These are phyloP conservation scores for Neodon shergylaensis DNA, from an alignment of 2,113 vertebrate genomes.

Conservation along the genomic window DNA sequence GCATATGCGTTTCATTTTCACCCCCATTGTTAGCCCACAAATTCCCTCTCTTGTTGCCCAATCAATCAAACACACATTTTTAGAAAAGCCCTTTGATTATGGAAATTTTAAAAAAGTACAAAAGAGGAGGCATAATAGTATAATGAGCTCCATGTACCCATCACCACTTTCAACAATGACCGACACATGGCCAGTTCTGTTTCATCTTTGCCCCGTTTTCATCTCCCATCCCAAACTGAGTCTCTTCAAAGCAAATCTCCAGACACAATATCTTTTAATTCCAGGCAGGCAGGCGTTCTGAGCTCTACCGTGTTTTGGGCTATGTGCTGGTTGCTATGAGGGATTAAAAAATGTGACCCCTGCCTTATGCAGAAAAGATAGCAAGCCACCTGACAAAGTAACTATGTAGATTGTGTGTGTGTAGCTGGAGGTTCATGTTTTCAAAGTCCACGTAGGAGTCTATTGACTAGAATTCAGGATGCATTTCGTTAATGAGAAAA, in stretches of 20 bases:
- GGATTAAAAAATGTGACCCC: neutral
- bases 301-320: neutral
- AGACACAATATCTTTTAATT: slow-evolving; percentile 48
- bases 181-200: slow-evolving; percentile 34
- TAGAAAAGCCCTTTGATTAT: slow-evolving; percentile 44
- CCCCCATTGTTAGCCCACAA: slow-evolving; percentile 38
- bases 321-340: neutral
- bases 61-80: slow-evolving; percentile 22
- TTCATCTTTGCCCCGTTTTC: slow-evolving; percentile 46
- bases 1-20: slow-evolving; percentile 39
- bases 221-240: neutral
- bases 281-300: neutral
- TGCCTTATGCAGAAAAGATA: slow-evolving; percentile 34
- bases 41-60: slow-evolving; percentile 42
- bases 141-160: slow-evolving; percentile 43
- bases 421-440: neutral
- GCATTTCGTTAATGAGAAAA: slow-evolving; percentile 22
- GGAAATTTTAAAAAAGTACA: slow-evolving; percentile 42
- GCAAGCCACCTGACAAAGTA: neutral
- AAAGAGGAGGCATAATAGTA: slow-evolving; percentile 43
- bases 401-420: neutral
- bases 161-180: slow-evolving; percentile 1
- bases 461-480: slow-evolving; percentile 30
- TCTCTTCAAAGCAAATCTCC: slow-evolving; percentile 54
- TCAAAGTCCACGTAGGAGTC: neutral